Evolutionary conservation across 2,888 invertebrate species (phyloP), one percentile per base, ranked within the genome.

Genomic region (Lycocerus yunnanus): DNA sequence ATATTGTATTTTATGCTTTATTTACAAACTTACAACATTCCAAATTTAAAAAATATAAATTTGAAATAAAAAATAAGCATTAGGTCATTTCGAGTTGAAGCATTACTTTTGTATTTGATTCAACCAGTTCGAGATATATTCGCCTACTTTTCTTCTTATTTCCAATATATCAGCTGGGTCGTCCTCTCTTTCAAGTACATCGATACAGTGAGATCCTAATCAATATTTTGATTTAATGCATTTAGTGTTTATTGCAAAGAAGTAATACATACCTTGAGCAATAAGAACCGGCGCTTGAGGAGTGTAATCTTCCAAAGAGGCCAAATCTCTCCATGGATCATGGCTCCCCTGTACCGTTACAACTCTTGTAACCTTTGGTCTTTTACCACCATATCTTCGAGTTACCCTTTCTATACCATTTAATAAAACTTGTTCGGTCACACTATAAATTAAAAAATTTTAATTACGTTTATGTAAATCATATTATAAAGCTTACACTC

Each of bases 381-480:
- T 68, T 16, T 61, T 67, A n/a, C 72, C 72, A 15, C 72, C 72
- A 16, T 72, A 72, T 14, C 72, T 43, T 11, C 72, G 68, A 14
- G 59, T 67, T 14, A 68, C 68, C 59, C 61, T 67, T 16, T 67
- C 72, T 13, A 61, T 68, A 1, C 72, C 72, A 2, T 9, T 67
- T 1, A 24, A 4, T 16, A 72, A 68, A 43, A 72, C 59, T 27
- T 68, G 15, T 61, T 68, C 67, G 3, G 67, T 72, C 13, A 72
- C 68, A 9, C 72, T 71, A 60, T 8, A 15, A 20, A 58, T 63
- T 8, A n/a, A n/a, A n/a, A n/a, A 21, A 21, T 21, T 21, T 8
- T 1, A 6, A 5, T 21, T 21, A 9, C 8, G 6, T 21, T 21
- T 2, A 21, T 21, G 2, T 6, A n/a, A 43, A n/a, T n/a, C 6